Evolutionary conservation across 2,888 invertebrate species (phyloP), one percentile per base, ranked within the genome.

Genomic region (Tethea ocularis): DNA sequence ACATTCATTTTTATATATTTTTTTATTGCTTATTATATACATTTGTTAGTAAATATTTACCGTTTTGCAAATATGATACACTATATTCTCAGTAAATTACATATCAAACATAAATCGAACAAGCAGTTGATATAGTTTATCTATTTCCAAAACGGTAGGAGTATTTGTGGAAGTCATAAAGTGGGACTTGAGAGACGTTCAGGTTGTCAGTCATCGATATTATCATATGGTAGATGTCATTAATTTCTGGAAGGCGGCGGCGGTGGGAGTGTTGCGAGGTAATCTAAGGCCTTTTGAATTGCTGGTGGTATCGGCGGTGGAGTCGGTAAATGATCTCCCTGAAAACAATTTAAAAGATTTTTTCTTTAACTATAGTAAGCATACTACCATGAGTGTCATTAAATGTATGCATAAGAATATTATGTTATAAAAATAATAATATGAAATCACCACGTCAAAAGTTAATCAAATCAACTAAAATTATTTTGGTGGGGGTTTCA

Each of bases 291-390:
- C 84, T 95, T 96, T 80, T 96, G 96, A 70, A 96, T 96, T 82
- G 95, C 96, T 78, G 95, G 95, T 60, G 96, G 96, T 63, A 95
- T 95, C 66, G 96, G 96, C n/a, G 96, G 96, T 13, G 96, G 95
- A 13, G 96, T 96, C 7, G 96, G 96, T 65, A 96, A 84, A 89
- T 96, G 96, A 24, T 94, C 95, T 20, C 96, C 96, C 90, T 94
- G 89, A n/a, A 86, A 85, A 29, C 60, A 61, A 62, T 53, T 58
- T 41, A 33, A n/a, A 57, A 36, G 5, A 13, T 24, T n/a, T 15
- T 23, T 24, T n/a, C 11, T 23, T 5, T 52, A 15, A 51, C 38
- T 38, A n/a, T n/a, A n/a, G n/a, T n/a, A n/a, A n/a, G n/a, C n/a
- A n/a, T n/a, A n/a, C n/a, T n/a, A n/a, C n/a, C n/a, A n/a, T n/a